Base-by-base conservation (phyloP, 2,888 invertebrate species). In the Linyphia triangularis region DNA sequence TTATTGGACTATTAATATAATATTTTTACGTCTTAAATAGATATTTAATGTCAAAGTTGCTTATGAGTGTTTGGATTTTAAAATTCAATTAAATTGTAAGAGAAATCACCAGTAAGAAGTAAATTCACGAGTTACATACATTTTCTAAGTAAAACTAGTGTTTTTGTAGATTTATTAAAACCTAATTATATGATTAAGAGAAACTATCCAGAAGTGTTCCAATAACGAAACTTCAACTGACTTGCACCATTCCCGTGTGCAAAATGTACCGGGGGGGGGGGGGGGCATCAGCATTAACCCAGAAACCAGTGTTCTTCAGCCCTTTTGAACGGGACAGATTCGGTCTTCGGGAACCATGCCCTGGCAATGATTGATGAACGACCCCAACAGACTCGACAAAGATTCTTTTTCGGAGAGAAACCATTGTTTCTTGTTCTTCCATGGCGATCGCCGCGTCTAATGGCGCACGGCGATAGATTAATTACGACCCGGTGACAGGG, bases 341-440 rank as follows among this genome's bases (percentile, higher is more conserved):
- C 78, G 78, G 73, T 73, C 73, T 63, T 22, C 77, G 26, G 78
- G 72, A 40, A 51, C 10, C 72, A 33, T n/a, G 51, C 13, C 37
- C 57, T 69, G 84, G 75, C 84, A 84, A 84, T 84, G 84, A 84
- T 84, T 84, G 84, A 84, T 84, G 63, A 84, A 84, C 69, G 69
- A 72, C 28, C 69, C 26, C 26, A n/a, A 5, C 73, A 73, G 73
- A 65, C 33, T 73, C 73, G 51, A 67, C 73, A 84, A 67, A 75
- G 67, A 75, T 84, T 77, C 26, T 84, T 84, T 77, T 28, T 70
- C 33, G 30, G 61, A 24, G 61, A 40, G 33, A 61, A 30, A 22
- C 82, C 65, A 65, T 83, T 73, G 72, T 83, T 83, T 65, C 83
- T 73, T 59, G n/a, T n/a, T n/a, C n/a, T n/a, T n/a, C n/a, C n/a